Evolutionary conservation across 2,888 invertebrate species (phyloP).

Genomic region (Scotopteryx bipunctaria): DNA sequence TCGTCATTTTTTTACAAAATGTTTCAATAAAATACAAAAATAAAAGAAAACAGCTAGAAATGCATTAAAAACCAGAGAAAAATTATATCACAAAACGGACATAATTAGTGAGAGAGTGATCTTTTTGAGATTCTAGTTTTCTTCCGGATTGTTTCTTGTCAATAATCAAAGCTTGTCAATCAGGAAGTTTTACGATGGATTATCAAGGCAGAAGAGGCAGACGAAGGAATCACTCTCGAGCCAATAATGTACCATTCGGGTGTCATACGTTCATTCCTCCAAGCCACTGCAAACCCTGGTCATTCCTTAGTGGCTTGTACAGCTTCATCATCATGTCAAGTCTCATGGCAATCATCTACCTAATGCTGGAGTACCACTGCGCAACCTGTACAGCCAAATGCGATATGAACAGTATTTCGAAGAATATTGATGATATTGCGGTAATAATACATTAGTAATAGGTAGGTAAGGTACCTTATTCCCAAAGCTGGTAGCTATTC

Average conservation of each 20-base stretch:
- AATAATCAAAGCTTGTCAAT: too few species aligned
- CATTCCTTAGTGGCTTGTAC: conserved; percentile 45
- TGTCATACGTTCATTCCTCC: conserved; percentile 14
- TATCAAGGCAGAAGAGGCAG: conserved; percentile 48
- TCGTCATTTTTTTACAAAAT: conserved; percentile 27
- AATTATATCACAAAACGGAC: conserved; percentile 1
- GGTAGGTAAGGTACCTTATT: too few species aligned
- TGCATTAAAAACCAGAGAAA: conserved; percentile 19
- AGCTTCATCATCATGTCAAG: conserved; percentile 55
- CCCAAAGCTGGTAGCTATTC: too few species aligned
- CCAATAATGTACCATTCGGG: conserved; percentile 20
- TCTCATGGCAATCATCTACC: conserved; percentile 56
- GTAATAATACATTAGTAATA: conserved; percentile 51
- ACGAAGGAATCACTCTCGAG: conserved; percentile 40
- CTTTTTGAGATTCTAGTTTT: conserved; percentile 1
- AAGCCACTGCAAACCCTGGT: conserved; percentile 40
- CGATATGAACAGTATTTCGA: conserved; percentile 53
- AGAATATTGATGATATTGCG: conserved; percentile 59
- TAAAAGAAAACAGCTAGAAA: conserved; percentile 17
- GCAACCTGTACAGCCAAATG: conserved; percentile 50
- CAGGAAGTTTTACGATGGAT: conserved; percentile 52
- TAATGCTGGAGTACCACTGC: conserved; percentile 65
- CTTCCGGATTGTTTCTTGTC: too few species aligned
- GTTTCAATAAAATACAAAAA: conserved; percentile 22
- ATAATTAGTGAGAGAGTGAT: conserved; percentile 14